These are phyloP conservation scores for Semnopithecus entellus DNA, from an alignment of 2,113 vertebrate species.

Conservation along the genomic window DNA sequence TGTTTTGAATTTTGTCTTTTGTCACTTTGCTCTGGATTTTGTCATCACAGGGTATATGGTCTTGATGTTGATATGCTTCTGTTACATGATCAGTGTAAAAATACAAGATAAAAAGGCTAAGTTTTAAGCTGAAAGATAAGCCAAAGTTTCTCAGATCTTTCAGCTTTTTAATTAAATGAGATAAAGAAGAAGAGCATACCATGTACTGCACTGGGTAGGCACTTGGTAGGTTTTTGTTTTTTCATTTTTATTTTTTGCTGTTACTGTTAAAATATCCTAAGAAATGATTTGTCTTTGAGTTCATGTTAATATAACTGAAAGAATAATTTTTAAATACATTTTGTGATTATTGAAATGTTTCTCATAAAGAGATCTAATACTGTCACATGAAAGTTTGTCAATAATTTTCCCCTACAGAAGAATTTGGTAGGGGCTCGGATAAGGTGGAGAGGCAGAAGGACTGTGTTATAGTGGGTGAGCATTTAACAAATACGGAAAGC, in stretches of 20 bases:
- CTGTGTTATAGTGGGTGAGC: background rate
- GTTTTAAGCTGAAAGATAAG: constrained; percentile 25
- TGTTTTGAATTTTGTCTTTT: background rate
- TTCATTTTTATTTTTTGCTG: background rate
- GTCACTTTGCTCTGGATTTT: constrained; percentile 29
- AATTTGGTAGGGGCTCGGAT: background rate
- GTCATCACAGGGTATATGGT: background rate
- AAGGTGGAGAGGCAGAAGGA: background rate
- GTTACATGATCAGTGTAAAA: background rate
- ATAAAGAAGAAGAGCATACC: background rate
- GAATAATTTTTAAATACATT: constrained; percentile 15
- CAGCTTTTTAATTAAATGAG: constrained; percentile 43
- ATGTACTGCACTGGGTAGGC: background rate
- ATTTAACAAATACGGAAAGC: background rate
- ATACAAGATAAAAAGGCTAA: background rate
- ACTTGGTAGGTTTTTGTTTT: background rate
- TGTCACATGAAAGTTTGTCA: background rate
- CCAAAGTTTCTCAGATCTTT: background rate
- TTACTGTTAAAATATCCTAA: background rate
- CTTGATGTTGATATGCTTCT: background rate
- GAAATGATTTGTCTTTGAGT: constrained; percentile 22
- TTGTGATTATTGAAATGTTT: constrained; percentile 15
- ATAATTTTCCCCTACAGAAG: background rate
- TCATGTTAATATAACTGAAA: background rate
- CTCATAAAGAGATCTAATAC: background rate